Conservation (phyloP, 2,113 vertebrate species). For the Dipodomys stephensi region DNA sequence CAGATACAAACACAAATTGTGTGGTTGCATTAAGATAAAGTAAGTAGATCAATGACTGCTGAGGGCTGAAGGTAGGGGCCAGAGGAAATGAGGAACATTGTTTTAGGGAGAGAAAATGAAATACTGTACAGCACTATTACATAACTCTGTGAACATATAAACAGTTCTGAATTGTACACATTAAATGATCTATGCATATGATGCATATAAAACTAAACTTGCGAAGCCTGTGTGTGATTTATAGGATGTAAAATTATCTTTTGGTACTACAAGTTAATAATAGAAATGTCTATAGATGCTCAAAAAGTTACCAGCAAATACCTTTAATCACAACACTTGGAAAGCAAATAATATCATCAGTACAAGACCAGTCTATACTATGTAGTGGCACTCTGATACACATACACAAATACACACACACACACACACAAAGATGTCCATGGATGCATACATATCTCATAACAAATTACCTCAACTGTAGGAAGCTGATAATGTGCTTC, state of each 20-base stretch:
- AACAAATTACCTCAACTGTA: background rate
- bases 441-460: background rate
- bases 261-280: background rate
- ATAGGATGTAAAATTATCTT: background rate
- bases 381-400: background rate
- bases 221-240: background rate
- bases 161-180: background rate
- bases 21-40: background rate
- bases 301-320: too few species aligned
- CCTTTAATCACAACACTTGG: background rate
- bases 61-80: fast-evolving
- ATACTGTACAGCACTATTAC: background rate
- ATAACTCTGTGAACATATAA: background rate
- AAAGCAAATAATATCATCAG: background rate
- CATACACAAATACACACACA: too few species aligned
- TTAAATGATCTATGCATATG: background rate
- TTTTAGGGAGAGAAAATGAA: background rate
- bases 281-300: background rate
- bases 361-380: background rate
- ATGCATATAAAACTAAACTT: background rate
- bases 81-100: background rate
- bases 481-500: constrained; percentile 46
- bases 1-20: background rate
- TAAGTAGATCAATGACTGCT: background rate
- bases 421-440: too few species aligned